Evolutionary conservation across 2,888 invertebrate genomes (phyloP), one percentile per base, ranked within the genome.

Genomic region (Caenorhabditis sp.): DNA sequence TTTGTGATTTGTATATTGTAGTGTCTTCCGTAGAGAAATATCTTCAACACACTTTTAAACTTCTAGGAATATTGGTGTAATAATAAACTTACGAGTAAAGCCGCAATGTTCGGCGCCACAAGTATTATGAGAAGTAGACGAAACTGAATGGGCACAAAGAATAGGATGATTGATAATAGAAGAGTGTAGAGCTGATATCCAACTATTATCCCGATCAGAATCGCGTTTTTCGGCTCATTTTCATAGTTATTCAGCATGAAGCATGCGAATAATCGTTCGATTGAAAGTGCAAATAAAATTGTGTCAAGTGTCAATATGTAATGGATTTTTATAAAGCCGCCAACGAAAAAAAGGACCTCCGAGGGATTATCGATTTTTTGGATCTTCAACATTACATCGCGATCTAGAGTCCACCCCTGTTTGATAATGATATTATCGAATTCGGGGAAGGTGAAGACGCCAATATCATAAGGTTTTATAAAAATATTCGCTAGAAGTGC

Each of bases 1-100:
- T 24, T n/a, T 0, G 52, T 39, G 5, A 59, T 37, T 17, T 35
- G 17, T 6, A 32, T 37, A 27, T 68, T 68, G 41, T 37, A 59
- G 35, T 15, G 26, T 1, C 52, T 32, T 2, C 45, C 22, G 37
- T 48, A 56, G 43, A 52, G 26, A 17, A 59, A 27, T 5, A 68
- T 7, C 68, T 68, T n/a, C n/a, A n/a, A n/a, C n/a, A n/a, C n/a
- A n/a, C n/a, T n/a, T n/a, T n/a, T n/a, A n/a, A n/a, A n/a, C n/a
- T n/a, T n/a, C n/a, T n/a, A n/a, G n/a, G n/a, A n/a, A n/a, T n/a
- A n/a, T n/a, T n/a, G n/a, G n/a, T n/a, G n/a, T n/a, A n/a, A n/a
- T n/a, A n/a, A n/a, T n/a, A n/a, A n/a, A n/a, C n/a, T n/a, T n/a
- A n/a, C n/a, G n/a, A n/a, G n/a, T n/a, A n/a, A n/a, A n/a, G n/a